Base-by-base conservation (phyloP, 2,797 vertebrate species). In the Phrynocephalus vlangalii region DNA sequence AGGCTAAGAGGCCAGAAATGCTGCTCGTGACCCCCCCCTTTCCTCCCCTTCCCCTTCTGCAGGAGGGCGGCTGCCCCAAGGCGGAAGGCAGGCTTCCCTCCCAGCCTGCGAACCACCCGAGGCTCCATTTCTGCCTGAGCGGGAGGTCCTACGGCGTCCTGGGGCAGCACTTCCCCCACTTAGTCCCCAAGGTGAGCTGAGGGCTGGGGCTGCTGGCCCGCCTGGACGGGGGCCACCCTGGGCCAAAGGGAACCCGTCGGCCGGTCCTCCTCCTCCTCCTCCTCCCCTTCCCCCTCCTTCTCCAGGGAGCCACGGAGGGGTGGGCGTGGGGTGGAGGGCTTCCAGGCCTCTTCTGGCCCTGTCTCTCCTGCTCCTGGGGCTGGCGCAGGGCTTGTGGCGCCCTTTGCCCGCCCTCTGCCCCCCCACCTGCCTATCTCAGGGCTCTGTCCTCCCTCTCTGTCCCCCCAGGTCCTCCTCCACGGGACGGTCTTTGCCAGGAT, bases 401-500 rank as follows among this genome's bases (percentile, higher is more conserved):
- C 38, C 38, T 44, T 44, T 44, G 38, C 38, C 38, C 38, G 0
- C 38, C 38, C 38, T 5, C 38, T 44, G 38, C 38, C 38, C 38
- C 20, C 33, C 33, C 33, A 33, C 33, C 33, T 33, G 33, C 33
- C 33, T 33, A 33, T 33, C 1, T 33, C 52, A 38, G n/a, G 26
- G 48, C 2, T 22, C 52, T n/a, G 16, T 26, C 50, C 26, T 1
- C 22, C 76, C 76, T 33, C 22, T 15, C 50, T 20, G 18, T 18
- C 9, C 66, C 93, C 89, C 48, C 87, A 97, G 97, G 93, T 97
- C 87, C 94, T 97, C 79, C 89, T 97, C 88, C 96, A 96, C 1
- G 96, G 95, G 71, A 97, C 97, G 1, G 94, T 97, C 92, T 97
- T 97, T 94, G 97, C 97, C 87, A 94, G 97, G 92, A 97, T 97